Evolutionary conservation across 2,888 invertebrate species (phyloP), one percentile per base, ranked within the genome.

Genomic region (Rhingia rostrata): DNA sequence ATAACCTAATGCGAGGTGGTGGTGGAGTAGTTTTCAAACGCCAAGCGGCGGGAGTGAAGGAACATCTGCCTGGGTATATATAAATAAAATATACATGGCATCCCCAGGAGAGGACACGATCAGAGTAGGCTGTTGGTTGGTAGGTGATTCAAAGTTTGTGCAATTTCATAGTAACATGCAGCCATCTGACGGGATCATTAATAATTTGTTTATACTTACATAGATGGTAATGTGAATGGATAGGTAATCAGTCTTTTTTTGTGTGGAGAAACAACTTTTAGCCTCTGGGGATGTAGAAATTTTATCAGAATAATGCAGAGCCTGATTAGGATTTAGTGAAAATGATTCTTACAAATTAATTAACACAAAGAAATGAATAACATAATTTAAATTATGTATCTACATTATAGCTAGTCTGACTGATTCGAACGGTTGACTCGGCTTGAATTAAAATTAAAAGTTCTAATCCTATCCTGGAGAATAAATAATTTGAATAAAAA

Each of bases 181-280:
- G 79, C 12, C 64, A 53, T 53, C 53, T 64, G 83, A 83, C 79
- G 79, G 73, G 63, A 74, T 83, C 83, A 83, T 83, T 83, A 83
- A 83, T 83, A 83, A 74, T 60, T 77, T 69, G 37, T 63, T 56
- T 39, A 22, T 74, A 43, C 67, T 69, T 45, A 35, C 43, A 14
- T 61, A 63, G 72, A 79, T 83, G 78, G 73, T 64, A 69, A 83
- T 83, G 63, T 64, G 73, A 73, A 73, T 79, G 73, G 64, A 47
- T 69, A 33, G 69, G 79, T 64, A 83, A 83, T 73, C 43, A 61
- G 66, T 79, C 78, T 73, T 78, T 72, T 61, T 32, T 10, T 35
- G 6, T 30, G 35, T 67, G 61, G 39, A 60, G 67, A 77, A 77
- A 67, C 6, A 12, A 14, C 3, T 12, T 22, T 67, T 67, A 54